Base-by-base conservation (phyloP, 2,888 invertebrate genomes). In the Synanthedon formicaeformis region DNA sequence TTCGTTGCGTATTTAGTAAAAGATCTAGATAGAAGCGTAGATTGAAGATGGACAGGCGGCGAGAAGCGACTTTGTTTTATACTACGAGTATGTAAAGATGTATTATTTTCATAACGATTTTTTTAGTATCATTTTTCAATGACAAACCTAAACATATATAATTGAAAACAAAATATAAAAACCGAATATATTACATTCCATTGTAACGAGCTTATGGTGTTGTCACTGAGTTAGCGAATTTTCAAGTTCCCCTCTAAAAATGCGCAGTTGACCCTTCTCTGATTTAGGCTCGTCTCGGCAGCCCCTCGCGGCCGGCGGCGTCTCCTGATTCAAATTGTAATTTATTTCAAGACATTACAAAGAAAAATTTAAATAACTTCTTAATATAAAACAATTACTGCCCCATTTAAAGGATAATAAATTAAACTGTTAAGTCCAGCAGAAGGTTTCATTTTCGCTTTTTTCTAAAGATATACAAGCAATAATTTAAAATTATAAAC, bases 191-290 rank as follows among this genome's bases (percentile, higher is more conserved):
- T 14, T 18, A 12, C 12, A 18, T 49, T 49, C 10, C 6, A 23
- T 16, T 18, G 10, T 49, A 18, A 49, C 6, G 45, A 45, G 49
- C 49, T 49, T 49, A 49, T 11, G 49, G 12, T 23, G 54, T 55
- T 58, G 56, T 56, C 54, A 53, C 55, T 52, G 45, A 45, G 45
- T 12, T 13, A n/a, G 23, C 49, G 12, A 49, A 16, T 18, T 23
- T 34, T 12, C 23, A 16, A 41, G 52, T 54, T 58, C 58, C 60
- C 56, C 55, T 56, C 55, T 57, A 54, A 57, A 61, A 60, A 55
- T 60, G 63, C 68, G 62, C 63, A 71, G 66, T 73, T 76, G 76
- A 78, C 76, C 78, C 73, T 70, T 67, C 70, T 67, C 75, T 73
- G 72, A 73, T 71, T 73, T 68, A 67, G 67, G 61, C 62, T 58